Evolutionary conservation across 2,888 invertebrate species (phyloP).

Genomic region (Orchesella flavescens): DNA sequence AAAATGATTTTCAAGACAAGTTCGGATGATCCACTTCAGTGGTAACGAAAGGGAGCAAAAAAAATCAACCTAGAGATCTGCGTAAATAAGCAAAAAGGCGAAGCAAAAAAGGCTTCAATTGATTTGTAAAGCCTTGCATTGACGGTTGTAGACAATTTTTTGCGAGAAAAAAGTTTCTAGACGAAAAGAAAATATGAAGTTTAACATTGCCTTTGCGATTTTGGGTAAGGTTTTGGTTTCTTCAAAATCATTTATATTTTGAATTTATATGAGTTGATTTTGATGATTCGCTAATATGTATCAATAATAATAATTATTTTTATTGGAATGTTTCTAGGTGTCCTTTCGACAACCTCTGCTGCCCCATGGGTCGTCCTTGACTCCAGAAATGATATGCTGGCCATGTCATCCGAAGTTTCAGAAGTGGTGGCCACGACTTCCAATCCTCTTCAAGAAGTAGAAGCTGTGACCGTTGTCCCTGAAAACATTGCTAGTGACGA

Average conservation of each 20-base stretch:
- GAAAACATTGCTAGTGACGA: conserved; percentile 15
- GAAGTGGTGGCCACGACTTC: not conserved
- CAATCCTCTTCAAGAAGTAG: conserved; percentile 1
- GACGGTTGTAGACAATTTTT: not conserved
- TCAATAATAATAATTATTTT: no score
- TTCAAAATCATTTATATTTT: not conserved
- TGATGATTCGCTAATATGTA: no score
- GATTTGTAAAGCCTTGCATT: not conserved
- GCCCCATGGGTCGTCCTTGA: conserved; percentile 53
- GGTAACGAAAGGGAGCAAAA: not conserved
- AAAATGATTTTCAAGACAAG: conserved; percentile 11
- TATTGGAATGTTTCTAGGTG: no score
- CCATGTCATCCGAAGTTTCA: conserved; percentile 91
- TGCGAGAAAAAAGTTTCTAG: no score
- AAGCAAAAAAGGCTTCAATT: not conserved
- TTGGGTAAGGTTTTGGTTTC: conserved; percentile 17
- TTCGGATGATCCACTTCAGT: not conserved
- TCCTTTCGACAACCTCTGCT: not conserved
- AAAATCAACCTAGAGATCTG: not conserved
- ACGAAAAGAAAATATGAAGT: not conserved
- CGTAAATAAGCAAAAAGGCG: no score
- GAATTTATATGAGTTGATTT: not conserved
- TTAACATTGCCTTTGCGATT: not conserved
- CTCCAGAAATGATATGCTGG: conserved; percentile 80
- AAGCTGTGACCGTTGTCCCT: conserved; percentile 4